These are phyloP conservation scores for Sebastes iracundus DNA, from an alignment of 2,797 vertebrate species.

Conservation along the genomic window DNA sequence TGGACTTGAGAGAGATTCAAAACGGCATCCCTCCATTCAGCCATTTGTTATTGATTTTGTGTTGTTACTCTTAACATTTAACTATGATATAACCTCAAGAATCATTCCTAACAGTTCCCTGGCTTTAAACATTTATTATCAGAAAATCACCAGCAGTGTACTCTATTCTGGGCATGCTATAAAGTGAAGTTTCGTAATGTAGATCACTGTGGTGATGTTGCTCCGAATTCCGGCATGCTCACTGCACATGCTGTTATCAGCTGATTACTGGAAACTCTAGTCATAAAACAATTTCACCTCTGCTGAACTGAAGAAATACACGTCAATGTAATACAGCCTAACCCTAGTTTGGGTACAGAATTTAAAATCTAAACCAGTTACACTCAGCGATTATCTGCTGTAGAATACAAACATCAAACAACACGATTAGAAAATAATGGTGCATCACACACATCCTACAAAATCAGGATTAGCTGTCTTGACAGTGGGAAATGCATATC, in stretches of 20 bases:
- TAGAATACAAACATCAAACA: too few species aligned
- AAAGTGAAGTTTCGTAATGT: not conserved
- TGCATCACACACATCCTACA: too few species aligned
- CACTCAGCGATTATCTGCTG: too few species aligned
- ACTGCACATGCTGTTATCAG: not conserved
- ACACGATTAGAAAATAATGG: too few species aligned
- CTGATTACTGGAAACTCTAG: not conserved
- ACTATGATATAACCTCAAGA: too few species aligned
- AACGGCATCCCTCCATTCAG: not conserved
- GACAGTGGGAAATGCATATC: too few species aligned
- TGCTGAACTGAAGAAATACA: not conserved
- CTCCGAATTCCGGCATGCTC: not conserved
- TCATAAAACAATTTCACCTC: not conserved
- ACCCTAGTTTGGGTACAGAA: too few species aligned
- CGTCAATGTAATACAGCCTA: not conserved
- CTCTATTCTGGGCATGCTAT: not conserved
- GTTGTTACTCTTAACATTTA: too few species aligned
- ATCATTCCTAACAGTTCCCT: not conserved
- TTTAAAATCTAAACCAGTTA: too few species aligned
- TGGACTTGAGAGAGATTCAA: not conserved
- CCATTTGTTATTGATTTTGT: too few species aligned
- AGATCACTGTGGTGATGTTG: not conserved
- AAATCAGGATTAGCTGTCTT: too few species aligned
- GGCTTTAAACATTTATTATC: not conserved
- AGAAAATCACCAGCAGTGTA: not conserved